A percentile compares a stretch with the other conserved stretches of the same genome.
Conservation (phyloP, 2,888 invertebrate species). For the Colostygia pectinataria region DNA sequence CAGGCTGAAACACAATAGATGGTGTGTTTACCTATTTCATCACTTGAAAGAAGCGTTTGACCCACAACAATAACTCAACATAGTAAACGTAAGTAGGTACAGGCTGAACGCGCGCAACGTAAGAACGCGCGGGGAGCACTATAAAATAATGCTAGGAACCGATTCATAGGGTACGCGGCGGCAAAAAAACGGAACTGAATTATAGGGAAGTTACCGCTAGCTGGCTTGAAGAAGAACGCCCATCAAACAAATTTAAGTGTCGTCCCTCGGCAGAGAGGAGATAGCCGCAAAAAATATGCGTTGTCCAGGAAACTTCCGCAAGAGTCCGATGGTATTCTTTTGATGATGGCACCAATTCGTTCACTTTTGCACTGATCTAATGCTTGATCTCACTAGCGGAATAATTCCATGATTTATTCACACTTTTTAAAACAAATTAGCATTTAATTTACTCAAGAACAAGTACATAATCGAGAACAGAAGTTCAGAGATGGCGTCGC, state of each 20-base stretch:
- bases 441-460: conserved; percentile 62
- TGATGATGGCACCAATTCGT: conserved; percentile 49
- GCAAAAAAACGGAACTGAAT: conserved; percentile 45
- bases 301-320: conserved; percentile 79
- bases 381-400: conserved; percentile 60
- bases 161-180: conserved; percentile 51
- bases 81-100: conserved; percentile 54
- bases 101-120: conserved; percentile 67
- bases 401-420: conserved; percentile 67
- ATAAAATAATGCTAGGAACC: conserved; percentile 52
- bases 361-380: conserved; percentile 49
- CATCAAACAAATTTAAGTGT: conserved; percentile 62
- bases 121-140: conserved; percentile 60
- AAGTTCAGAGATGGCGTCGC: conserved; percentile 82
- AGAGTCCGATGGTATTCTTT: conserved; percentile 59
- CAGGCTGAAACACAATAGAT: conserved; percentile 67
- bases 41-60: conserved; percentile 69
- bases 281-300: conserved; percentile 80
- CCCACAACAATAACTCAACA: conserved; percentile 78
- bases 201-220: conserved; percentile 66
- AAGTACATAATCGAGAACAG: conserved; percentile 72
- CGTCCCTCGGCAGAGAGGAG: conserved; percentile 59
- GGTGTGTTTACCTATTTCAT: conserved; percentile 60
- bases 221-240: conserved; percentile 57
- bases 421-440: conserved; percentile 61